Percentiles rank a stretch among this genome's conserved stretches.
phyloP scores from a whole-genome alignment of 2,113 vertebrate species.

The Lepidothrix coronata region DNA sequence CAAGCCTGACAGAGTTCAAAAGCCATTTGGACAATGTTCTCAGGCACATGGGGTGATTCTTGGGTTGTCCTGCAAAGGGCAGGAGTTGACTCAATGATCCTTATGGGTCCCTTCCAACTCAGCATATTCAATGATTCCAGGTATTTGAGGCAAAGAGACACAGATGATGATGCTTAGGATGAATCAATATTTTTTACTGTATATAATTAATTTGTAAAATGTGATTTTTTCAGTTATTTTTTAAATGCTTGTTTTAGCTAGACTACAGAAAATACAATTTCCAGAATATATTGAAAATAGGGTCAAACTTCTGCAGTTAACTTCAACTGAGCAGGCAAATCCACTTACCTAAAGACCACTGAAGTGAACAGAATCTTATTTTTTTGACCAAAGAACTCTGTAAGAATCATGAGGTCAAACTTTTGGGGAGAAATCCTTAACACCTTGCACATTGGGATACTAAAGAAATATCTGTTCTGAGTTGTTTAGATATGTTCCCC shows the following conservation, averaged over 20 bases:
- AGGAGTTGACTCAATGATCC: not conserved
- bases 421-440: not conserved
- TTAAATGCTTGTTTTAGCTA: not conserved
- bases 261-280: not conserved
- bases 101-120: not conserved
- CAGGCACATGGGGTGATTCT: not conserved
- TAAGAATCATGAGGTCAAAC: not conserved
- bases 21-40: not conserved
- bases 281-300: not conserved
- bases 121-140: not conserved
- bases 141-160: not conserved
- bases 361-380: not conserved
- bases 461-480: not conserved
- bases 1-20: not conserved
- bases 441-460: rapidly evolving
- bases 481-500: not conserved
- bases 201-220: not conserved
- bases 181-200: not conserved
- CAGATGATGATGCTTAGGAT: not conserved
- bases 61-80: not conserved
- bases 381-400: not conserved
- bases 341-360: not conserved
- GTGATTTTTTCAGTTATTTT: not conserved
- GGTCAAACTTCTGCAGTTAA: not conserved
- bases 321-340: not conserved